phyloP scores from a whole-genome alignment of 2,113 vertebrate genomes.

The Oxyura jamaicensis region DNA sequence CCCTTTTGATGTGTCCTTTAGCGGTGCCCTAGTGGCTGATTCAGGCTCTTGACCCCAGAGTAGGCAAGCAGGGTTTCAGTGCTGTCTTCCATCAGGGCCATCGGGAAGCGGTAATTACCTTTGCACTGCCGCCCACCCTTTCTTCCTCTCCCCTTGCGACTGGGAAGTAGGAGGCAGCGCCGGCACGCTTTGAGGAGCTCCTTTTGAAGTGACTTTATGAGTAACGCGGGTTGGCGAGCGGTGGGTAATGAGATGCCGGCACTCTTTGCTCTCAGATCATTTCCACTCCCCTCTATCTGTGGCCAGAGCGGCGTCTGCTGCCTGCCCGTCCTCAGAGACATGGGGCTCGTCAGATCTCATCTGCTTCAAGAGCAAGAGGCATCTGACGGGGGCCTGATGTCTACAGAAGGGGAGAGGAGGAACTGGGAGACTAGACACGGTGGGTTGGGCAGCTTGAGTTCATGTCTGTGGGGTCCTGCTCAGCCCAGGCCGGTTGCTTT shows the following conservation, averaged over 20 bases:
- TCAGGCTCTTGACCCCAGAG: not conserved
- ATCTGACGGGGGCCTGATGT: not conserved
- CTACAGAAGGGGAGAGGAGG: not conserved
- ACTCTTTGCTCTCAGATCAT: fast-evolving
- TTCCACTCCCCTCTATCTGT: not conserved
- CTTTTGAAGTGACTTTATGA: conserved; percentile 53
- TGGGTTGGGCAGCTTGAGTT: not conserved
- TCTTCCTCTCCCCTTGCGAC: conserved; percentile 28
- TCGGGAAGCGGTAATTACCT: conserved; percentile 5
- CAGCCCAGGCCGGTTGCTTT: not conserved
- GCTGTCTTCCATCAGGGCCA: not conserved
- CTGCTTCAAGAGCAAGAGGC: not conserved
- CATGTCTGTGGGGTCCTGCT: fast-evolving
- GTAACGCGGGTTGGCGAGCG: not conserved
- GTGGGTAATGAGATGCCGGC: not conserved
- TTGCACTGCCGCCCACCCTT: not conserved
- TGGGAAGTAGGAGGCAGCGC: not conserved
- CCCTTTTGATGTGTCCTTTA: fast-evolving
- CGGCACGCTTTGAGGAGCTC: not conserved
- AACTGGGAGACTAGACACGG: fast-evolving
- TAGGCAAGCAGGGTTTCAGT: not conserved
- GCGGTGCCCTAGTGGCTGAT: not conserved
- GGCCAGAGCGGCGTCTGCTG: not conserved
- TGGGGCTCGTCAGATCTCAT: not conserved
- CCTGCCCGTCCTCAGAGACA: fast-evolving